Conservation (phyloP, 1,140 invertebrate genomes). For the Aphidius ervi region DNA sequence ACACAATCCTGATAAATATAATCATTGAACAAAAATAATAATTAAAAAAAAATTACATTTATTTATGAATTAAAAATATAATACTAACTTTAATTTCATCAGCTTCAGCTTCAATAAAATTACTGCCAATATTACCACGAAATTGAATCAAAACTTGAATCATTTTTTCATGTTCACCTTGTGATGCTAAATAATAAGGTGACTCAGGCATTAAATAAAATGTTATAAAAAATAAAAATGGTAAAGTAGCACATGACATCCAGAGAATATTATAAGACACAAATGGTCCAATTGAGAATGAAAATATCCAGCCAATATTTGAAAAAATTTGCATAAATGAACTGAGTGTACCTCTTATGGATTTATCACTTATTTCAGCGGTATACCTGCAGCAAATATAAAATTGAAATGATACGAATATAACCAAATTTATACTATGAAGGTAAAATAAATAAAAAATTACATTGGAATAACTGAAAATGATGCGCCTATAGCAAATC, state of each 20-base stretch:
- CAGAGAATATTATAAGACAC: conserved; percentile 65
- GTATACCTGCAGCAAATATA: conserved; percentile 50
- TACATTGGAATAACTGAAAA: conserved; percentile 78
- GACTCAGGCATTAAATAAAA: conserved; percentile 78
- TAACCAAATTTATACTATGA: no score
- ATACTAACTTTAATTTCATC: conserved; percentile 34
- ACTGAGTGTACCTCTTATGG: conserved; percentile 70
- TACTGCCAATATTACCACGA: conserved; percentile 50
- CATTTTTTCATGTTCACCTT: conserved; percentile 60
- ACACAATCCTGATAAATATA: conserved; percentile 43
- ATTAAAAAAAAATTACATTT: no score
- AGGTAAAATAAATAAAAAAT: no score
- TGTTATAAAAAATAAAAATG: conserved; percentile 61
- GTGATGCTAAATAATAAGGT: conserved; percentile 66
- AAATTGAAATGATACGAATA: no score
- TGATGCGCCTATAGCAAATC: conserved; percentile 67
- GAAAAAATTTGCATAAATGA: conserved; percentile 78
- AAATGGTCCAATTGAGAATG: conserved; percentile 72
- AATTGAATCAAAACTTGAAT: conserved; percentile 62
- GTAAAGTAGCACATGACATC: conserved; percentile 60
- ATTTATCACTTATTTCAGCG: conserved; percentile 79
- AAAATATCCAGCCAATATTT: conserved; percentile 71
- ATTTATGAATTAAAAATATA: no score
- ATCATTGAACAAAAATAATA: no score
- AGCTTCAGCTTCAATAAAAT: not conserved